A percentile compares a stretch with the other conserved stretches of the same genome.
phyloP scores from a whole-genome alignment of 92 coral and sea anemone species.

The Muricea muricata region DNA sequence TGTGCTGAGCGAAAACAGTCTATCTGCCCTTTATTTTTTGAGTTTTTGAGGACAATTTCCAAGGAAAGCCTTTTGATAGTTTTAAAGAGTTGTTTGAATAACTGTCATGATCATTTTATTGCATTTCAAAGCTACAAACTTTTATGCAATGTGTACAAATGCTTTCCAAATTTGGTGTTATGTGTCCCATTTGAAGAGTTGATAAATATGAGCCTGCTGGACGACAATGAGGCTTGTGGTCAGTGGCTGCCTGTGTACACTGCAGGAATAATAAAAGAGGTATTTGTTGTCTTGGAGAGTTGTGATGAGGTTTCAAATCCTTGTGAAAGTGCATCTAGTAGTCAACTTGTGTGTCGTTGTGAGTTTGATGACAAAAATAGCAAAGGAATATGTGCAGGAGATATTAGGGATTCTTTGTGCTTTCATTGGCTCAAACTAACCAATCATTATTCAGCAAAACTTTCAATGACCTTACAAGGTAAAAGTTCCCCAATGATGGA shows the following conservation, averaged over 20 bases:
- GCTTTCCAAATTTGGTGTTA: neutral
- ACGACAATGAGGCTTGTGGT: neutral
- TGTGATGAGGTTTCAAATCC: neutral
- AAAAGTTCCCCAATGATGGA: neutral
- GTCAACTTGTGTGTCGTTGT: neutral
- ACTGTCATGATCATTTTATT: conserved; percentile 23
- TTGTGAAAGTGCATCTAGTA: neutral
- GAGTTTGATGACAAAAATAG: neutral
- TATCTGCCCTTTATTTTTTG: neutral
- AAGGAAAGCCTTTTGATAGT: neutral
- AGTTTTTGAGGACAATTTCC: neutral
- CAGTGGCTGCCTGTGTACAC: neutral
- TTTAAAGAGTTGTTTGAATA: neutral
- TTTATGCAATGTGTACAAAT: neutral
- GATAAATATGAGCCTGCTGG: neutral
- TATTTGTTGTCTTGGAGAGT: neutral
- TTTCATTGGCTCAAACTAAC: neutral
- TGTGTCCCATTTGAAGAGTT: neutral
- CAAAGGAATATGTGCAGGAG: neutral
- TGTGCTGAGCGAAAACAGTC: neutral
- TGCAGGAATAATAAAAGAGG: neutral
- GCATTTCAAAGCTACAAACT: conserved; percentile 10
- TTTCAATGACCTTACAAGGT: neutral
- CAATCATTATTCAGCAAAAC: neutral
- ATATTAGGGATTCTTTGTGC: neutral